Evolutionary conservation across 2,888 invertebrate genomes (phyloP).

Genomic region (Perithous albicinctus): DNA sequence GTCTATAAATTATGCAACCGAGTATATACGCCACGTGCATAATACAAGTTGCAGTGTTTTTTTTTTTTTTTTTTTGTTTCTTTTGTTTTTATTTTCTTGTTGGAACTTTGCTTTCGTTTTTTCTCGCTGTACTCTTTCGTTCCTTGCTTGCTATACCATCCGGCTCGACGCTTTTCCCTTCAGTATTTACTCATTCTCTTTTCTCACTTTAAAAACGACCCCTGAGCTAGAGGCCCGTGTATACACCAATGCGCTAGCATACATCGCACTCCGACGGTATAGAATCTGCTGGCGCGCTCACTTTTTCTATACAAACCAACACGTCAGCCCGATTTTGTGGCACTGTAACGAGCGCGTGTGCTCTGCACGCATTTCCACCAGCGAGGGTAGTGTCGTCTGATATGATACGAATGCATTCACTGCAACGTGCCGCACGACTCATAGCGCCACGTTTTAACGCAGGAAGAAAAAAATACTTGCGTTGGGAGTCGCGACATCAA

Average conservation of each 20-base stretch:
- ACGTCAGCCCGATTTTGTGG: slow-evolving; percentile 37
- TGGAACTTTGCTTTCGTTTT: not conserved
- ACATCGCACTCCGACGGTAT: slow-evolving; percentile 27
- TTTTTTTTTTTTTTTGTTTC: slow-evolving; percentile 3
- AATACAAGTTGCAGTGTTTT: not conserved
- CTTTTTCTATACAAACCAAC: slow-evolving; percentile 30
- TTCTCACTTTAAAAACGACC: slow-evolving; percentile 26
- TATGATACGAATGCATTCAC: slow-evolving; percentile 27
- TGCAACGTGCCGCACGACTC: slow-evolving; percentile 8
- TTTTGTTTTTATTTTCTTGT: slow-evolving; percentile 55
- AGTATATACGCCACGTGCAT: not conserved
- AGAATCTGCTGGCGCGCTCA: slow-evolving; percentile 23
- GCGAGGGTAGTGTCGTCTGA: slow-evolving; percentile 6
- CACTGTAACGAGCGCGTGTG: slow-evolving; percentile 29
- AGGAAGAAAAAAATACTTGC: not conserved
- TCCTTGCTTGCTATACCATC: slow-evolving; percentile 23
- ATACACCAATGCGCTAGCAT: slow-evolving; percentile 17
- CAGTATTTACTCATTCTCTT: slow-evolving; percentile 13
- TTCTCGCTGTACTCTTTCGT: slow-evolving; percentile 21
- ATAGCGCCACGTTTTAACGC: not conserved
- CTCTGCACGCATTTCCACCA: slow-evolving; percentile 15
- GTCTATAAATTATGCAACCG: slow-evolving; percentile 27
- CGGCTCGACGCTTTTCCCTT: slow-evolving; percentile 39
- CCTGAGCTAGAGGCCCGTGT: not conserved
- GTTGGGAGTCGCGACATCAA: not conserved